Conservation (phyloP, 2,888 invertebrate species). For the Sarcophaga carnaria region DNA sequence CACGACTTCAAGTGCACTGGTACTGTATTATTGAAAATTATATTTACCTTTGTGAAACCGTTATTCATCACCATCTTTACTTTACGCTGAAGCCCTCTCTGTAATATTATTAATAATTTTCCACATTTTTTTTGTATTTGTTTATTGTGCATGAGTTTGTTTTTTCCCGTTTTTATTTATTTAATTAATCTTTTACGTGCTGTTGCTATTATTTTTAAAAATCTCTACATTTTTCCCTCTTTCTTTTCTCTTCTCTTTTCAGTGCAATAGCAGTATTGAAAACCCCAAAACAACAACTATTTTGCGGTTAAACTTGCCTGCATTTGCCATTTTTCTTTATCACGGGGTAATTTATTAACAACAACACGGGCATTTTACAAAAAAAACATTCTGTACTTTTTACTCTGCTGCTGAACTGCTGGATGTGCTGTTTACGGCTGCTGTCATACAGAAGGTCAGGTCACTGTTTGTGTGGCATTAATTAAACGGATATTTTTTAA, state of each 20-base stretch:
- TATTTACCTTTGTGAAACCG: background rate
- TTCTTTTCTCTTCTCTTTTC: slow-evolving; percentile 38
- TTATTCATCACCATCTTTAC: too few relatives aligned
- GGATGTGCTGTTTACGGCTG: background rate
- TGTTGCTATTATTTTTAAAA: background rate
- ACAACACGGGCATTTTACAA: background rate
- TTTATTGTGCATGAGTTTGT: too few relatives aligned
- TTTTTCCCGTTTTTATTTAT: slow-evolving; percentile 1
- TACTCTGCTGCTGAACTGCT: background rate
- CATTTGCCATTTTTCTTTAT: slow-evolving; percentile 32
- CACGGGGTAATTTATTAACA: slow-evolving; percentile 29
- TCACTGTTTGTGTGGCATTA: slow-evolving; percentile 32
- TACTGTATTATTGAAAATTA: slow-evolving; percentile 6
- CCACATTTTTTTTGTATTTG: too few relatives aligned
- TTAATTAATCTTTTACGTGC: slow-evolving; percentile 10
- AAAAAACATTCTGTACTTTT: slow-evolving; percentile 1
- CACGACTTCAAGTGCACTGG: too few relatives aligned
- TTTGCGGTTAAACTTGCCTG: slow-evolving; percentile 44
- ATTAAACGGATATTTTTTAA: slow-evolving; percentile 23
- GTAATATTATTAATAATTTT: too few relatives aligned
- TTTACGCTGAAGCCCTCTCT: too few relatives aligned
- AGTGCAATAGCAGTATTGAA: slow-evolving; percentile 28
- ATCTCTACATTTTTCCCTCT: slow-evolving; percentile 2
- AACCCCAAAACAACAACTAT: slow-evolving; percentile 4
- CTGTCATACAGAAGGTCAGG: slow-evolving; percentile 40